Base-by-base conservation (phyloP, 2,888 invertebrate genomes). In the Drosophila incognita region DNA sequence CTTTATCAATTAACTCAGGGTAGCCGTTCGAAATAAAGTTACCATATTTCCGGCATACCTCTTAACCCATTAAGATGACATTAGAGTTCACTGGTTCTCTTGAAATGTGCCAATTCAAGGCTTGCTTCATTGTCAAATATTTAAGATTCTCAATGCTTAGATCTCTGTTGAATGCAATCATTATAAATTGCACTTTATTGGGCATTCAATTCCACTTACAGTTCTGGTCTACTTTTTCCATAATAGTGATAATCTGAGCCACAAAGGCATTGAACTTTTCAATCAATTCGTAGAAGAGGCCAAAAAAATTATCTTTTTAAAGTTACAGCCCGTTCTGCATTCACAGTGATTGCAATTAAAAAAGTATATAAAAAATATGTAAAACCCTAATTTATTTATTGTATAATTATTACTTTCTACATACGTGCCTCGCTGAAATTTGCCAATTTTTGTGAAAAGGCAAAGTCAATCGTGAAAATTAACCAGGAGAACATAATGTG, bases 391-490 rank as follows among this genome's bases (percentile, higher is more conserved):
- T n/a, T 11, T 11, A n/a, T 40, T 40, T 11, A n/a, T n/a, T 11
- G 40, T n/a, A n/a, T 11, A 40, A n/a, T 11, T 40, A n/a, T n/a
- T 40, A 40, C 2, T n/a, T 38, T 8, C 8, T 8, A 38, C 18
- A 0, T 38, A 18, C 7, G 8, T 8, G 18, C 18, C 1, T 56
- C 51, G 64, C 79, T 74, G 27, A 82, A 79, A 36, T 82, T 53
- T 74, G 81, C 81, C 24, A 79, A 27, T 57, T 74, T 74, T 36
- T 82, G 81, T 29, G 24, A 1, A 54, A 29, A 10, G 31, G 38
- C 18, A 29, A 33, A 1, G n/a, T 1, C 10, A 62, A 27, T 42
- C 62, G 49, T 10, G 18, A 10, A 24, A 46, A 42, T n/a, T 2
- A 1, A 59, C 15, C 2, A 74, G 10, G 1, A 63, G 11, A 5